Percentiles rank a stretch among this genome's conserved stretches.
Conservation (phyloP, 2,797 vertebrate species). For the Schizothorax lantsangensis region DNA sequence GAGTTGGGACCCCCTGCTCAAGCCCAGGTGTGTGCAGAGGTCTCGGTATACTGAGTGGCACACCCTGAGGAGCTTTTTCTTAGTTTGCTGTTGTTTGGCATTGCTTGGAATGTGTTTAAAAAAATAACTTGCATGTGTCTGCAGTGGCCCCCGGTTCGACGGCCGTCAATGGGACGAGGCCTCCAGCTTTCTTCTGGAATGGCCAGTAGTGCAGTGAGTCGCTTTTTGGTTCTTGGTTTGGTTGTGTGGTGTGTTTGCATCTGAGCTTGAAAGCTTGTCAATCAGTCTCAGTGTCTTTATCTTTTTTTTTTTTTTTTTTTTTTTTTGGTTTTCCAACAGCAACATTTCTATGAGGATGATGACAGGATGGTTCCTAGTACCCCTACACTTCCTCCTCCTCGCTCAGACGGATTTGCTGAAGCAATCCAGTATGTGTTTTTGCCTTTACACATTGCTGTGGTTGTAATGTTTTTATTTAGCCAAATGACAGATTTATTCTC, state of each 20-base stretch:
- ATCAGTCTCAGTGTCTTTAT: background rate
- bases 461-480: background rate
- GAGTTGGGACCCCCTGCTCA: slow-evolving; percentile 90
- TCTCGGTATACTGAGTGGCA: background rate
- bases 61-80: background rate
- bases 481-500: background rate
- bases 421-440: slow-evolving; percentile 88
- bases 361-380: slow-evolving; percentile 96
- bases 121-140: background rate
- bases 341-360: slow-evolving; percentile 93
- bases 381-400: slow-evolving; percentile 91
- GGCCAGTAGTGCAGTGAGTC: slow-evolving; percentile 85
- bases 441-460: background rate
- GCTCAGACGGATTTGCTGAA: slow-evolving; percentile 92
- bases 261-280: background rate
- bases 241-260: background rate
- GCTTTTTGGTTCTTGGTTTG: background rate
- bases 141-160: slow-evolving; percentile 79
- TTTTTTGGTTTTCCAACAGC: slow-evolving; percentile 69
- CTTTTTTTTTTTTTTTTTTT: background rate
- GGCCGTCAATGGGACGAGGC: slow-evolving; percentile 87
- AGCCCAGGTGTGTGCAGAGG: slow-evolving; percentile 71
- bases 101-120: background rate
- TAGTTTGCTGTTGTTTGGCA: background rate
- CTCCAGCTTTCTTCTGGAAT: slow-evolving; percentile 88